Base-by-base conservation (phyloP, 1,140 invertebrate species). In the Lerema accius region DNA sequence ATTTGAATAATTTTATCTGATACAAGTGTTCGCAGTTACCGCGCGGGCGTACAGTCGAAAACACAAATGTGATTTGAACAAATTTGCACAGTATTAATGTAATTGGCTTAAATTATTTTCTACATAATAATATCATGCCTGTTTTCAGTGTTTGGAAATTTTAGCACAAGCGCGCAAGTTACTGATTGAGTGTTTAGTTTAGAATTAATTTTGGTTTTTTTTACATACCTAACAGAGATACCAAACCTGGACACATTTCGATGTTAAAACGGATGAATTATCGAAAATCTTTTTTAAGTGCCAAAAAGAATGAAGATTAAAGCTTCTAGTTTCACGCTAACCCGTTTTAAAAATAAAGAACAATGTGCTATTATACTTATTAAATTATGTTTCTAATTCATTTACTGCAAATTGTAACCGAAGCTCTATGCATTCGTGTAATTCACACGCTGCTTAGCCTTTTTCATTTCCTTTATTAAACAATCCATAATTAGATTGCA, bases 1-100 rank as follows among this genome's bases (percentile, higher is more conserved):
- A 89, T 89, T 89, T 89, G 83, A 89, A 88, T 88, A 89, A 86
- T 86, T 86, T 86, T 88, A 85, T 88, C 82, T 79, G 80, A 83
- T 85, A 81, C 80, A 82, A 85, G 79, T 81, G 80, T 82, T 80
- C 70, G 78, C 73, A 77, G 67, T 72, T 72, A 70, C 67, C 73
- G 75, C 56, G 73, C 51, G 66, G 66, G 64, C 43, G 79, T 83
- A 84, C 76, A 72, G 51, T 65, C 50, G 53, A 2, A 26, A 42
- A 42, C 37, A 55, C 51, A 55, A 55, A 23, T 10, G 11, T 55
- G 11, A 55, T 39, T 19, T 0, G 16, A 53, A 49, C 15, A 73
- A 63, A 51, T 51, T 51, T 39, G 49, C 35, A 51, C 32, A 16
- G 16, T 39, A 39, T 51, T 51, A 19, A 32, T 32, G 43, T 55